phyloP scores from a whole-genome alignment of 2,888 invertebrate genomes.

The Eupithecia inturbata region DNA sequence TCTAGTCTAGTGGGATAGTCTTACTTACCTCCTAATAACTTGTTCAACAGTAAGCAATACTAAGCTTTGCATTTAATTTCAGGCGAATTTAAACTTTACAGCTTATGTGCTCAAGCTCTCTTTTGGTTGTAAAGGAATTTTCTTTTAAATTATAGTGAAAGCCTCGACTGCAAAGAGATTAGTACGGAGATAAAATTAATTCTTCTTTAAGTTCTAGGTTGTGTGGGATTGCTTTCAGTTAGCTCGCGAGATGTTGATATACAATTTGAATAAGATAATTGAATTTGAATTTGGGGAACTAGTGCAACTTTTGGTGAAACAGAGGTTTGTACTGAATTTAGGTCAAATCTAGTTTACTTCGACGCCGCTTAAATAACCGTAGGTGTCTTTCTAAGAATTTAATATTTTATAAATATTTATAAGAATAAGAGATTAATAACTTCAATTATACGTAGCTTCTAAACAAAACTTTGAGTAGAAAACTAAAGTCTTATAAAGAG shows the following conservation, averaged over 20 bases:
- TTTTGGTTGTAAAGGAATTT: conserved; percentile 11
- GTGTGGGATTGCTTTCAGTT: conserved; percentile 21
- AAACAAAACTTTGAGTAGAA: no score
- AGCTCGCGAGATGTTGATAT: conserved; percentile 22
- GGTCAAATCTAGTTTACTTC: not conserved
- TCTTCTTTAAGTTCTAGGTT: conserved; percentile 28
- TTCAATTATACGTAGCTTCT: not conserved
- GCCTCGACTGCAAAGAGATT: conserved; percentile 26
- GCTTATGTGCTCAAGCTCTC: not conserved
- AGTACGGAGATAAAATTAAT: conserved; percentile 28
- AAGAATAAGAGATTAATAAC: not conserved
- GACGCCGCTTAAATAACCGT: no score
- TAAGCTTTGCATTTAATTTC: not conserved
- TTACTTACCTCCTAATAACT: conserved; percentile 18
- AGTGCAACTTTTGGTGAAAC: not conserved
- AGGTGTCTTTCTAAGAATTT: no score
- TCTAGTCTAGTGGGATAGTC: conserved; percentile 19
- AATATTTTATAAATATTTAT: no score
- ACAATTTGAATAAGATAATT: conserved; percentile 15
- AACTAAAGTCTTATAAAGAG: not conserved
- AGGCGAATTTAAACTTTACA: conserved; percentile 12
- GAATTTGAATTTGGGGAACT: not conserved
- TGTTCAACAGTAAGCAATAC: conserved; percentile 9
- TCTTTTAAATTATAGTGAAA: conserved; percentile 18
- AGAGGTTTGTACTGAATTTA: not conserved